Base-by-base conservation (phyloP, 2,797 vertebrate genomes). In the Austrolebias charrua region DNA sequence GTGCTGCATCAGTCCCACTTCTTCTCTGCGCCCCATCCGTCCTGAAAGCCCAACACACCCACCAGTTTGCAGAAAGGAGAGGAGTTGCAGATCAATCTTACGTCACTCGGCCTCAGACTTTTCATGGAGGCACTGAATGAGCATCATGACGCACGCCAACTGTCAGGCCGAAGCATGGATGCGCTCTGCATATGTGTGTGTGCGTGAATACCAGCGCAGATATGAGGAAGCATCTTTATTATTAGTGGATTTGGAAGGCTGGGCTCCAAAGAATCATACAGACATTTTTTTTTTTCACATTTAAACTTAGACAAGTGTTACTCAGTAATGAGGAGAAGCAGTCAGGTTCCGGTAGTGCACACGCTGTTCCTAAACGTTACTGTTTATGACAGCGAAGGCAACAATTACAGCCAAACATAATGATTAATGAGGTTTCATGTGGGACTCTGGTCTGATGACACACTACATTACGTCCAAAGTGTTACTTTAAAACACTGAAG, bases 61-160 rank as follows among this genome's bases (percentile, higher is more conserved):
- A 89, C 91, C 84, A 65, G 2, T 85, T 90, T 91, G 86, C 90
- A 68, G 88, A 76, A 75, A 1, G 85, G 71, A 83, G 83, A 88
- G 84, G 88, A 89, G 87, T 82, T 86, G 65, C 88, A 88, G 73
- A 89, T 91, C 89, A 91, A 88, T 85, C 89, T 91, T 86, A 86
- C 89, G 89, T 92, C 92, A 90, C 81, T 87, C 89, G 84, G 81
- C 69, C 81, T 3, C 78, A 80, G 83, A 90, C 88, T 85, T 88
- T 87, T 85, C 83, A 86, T 79, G 73, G 76, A 76, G 60, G 71
- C 81, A 66, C 77, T 81, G 85, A 90, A 89, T 83, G 84, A 90
- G 85, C 80, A 79, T 63, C 69, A 55, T 91, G 89, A 87, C 80
- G 80, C 88, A 88, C 73, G 71, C 77, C 86, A 86, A 81, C 86